Evolutionary conservation across 2,113 vertebrate species (phyloP).

Genomic region (Tapirus terrestris): DNA sequence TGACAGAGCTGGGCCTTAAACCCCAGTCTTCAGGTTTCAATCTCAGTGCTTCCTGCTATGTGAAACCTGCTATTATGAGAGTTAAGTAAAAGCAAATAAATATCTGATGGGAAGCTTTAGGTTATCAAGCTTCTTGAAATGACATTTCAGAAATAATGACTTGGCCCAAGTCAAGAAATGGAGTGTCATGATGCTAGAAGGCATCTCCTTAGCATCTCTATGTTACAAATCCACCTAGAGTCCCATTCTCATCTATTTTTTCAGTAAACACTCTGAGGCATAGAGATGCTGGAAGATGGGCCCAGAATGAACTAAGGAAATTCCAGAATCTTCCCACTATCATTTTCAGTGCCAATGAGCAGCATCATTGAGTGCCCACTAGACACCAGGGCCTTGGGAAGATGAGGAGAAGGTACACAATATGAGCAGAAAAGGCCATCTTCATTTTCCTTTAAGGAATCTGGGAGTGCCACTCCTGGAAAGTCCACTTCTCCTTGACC

Average conservation of each 20-base stretch:
- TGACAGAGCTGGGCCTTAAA: neutral
- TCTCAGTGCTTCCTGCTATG: neutral
- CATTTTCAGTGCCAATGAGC: neutral
- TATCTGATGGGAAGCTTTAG: neutral
- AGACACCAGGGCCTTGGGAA: neutral
- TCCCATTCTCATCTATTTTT: neutral
- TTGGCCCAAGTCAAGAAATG: neutral
- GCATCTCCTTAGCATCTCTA: neutral
- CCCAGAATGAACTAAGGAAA: neutral
- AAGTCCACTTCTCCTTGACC: neutral
- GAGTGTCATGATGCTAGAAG: neutral
- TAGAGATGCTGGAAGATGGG: neutral
- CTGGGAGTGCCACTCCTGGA: neutral
- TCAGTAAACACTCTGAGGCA: neutral
- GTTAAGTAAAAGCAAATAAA: neutral
- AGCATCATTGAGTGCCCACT: neutral
- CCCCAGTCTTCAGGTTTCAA: neutral
- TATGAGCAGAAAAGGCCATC: neutral
- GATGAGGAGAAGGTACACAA: fast-evolving
- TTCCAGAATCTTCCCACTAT: neutral
- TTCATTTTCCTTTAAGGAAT: neutral
- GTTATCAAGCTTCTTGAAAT: neutral
- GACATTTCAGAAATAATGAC: neutral
- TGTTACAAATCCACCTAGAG: neutral
- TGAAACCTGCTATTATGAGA: neutral